Base-by-base conservation (phyloP, 1,140 invertebrate species). In the Medauroidea extradentata region DNA sequence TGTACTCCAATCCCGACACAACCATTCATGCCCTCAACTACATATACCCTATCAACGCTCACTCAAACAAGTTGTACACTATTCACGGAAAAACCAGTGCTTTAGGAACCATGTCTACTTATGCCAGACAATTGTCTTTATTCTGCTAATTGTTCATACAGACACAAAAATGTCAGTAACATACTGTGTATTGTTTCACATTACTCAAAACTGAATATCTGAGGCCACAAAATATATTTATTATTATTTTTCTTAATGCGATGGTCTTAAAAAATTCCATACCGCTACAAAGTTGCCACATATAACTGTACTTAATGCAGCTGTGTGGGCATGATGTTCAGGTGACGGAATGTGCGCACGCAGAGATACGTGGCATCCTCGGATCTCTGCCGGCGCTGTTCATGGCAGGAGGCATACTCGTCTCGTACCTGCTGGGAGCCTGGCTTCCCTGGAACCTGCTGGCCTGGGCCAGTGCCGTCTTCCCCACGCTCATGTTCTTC, bases 321-420 rank as follows among this genome's bases (percentile, higher is more conserved):
- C 27, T n/a, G 38, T 29, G 38, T 34, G 19, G 69, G 75, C 23
- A 2, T 48, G 9, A 1, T 34, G 23, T 65, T 68, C 69, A 82
- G 80, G 78, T 83, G 25, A 83, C 82, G 62, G 85, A 87, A 69
- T 84, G 83, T 59, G 80, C 84, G 5, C 78, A 83, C 16, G 79
- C 84, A 9, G 76, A 80, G 51, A 79, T 84, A 19, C 74, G 86
- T 13, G 86, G 86, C 1, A 69, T 80, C 2, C 69, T 87, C 29
- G 84, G 84, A 0, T 81, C 84, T 0, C 69, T 84, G 56, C 83
- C 83, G 14, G 82, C 84, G 19, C 68, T 87, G 2, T 81, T 78
- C 19, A 82, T 85, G 72, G 83, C 82, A 0, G 61, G 83, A 8
- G 86, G 85, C 4, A 84, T 87, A 41, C 70, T 87, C 18, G 57